Percentiles rank a stretch among this genome's conserved stretches.
These are phyloP conservation scores for Venusia cambrica DNA, from an alignment of 2,888 invertebrate genomes.

Conservation along the genomic window DNA sequence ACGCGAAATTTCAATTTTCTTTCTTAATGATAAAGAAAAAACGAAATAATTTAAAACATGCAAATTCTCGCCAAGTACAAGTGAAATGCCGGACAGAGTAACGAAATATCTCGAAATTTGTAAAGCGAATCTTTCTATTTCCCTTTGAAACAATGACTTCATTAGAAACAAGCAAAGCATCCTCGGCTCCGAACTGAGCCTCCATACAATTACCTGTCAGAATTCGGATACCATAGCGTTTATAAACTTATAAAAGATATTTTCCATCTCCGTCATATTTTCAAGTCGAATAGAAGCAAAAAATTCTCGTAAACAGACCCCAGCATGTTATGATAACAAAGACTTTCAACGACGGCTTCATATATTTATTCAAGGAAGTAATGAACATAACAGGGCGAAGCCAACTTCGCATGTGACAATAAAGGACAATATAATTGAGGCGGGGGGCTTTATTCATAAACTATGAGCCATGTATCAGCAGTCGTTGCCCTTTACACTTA, in stretches of 20 bases:
- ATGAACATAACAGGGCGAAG: neutral
- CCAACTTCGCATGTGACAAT: constrained; percentile 2
- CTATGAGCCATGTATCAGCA: constrained; percentile 18
- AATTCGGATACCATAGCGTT: constrained; percentile 1
- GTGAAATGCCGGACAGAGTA: constrained; percentile 1
- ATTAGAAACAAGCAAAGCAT: constrained; percentile 33
- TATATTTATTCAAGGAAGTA: constrained; percentile 3
- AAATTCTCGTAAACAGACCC: neutral
- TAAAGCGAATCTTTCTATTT: constrained; percentile 11
- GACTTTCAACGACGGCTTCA: constrained; percentile 1
- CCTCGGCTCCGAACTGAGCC: constrained; percentile 11
- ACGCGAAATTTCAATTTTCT: no score
- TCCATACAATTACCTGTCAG: constrained; percentile 3
- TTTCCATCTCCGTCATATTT: no score
- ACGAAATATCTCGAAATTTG: constrained; percentile 10
- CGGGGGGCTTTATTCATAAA: constrained; percentile 23
- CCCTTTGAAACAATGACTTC: constrained; percentile 33
- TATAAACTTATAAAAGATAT: no score
- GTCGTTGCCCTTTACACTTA: constrained; percentile 24
- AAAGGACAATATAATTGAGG: constrained; percentile 10
- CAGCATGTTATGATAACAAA: constrained; percentile 2
- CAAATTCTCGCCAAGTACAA: no score
- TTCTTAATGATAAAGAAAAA: no score
- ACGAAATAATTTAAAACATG: no score
- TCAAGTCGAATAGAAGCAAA: no score